Percentiles rank a stretch among this genome's conserved stretches.
These are phyloP conservation scores for Caenorhabditis inopinata DNA, from an alignment of 1,140 invertebrate genomes.

Conservation along the genomic window DNA sequence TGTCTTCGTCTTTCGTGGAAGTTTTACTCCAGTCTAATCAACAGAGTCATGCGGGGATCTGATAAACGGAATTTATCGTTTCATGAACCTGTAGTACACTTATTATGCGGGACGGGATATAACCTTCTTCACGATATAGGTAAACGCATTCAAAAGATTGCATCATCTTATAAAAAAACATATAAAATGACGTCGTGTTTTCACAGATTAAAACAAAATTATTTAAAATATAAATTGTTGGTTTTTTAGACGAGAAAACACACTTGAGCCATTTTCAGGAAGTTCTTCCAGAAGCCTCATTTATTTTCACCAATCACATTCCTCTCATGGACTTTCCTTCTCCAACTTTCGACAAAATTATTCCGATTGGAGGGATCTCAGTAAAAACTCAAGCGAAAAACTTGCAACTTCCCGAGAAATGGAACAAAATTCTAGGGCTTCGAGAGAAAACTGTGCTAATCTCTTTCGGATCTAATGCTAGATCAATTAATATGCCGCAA, in stretches of 20 bases:
- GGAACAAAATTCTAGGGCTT: conserved; percentile 36
- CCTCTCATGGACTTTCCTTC: conserved; percentile 34
- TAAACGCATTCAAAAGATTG: too few species aligned
- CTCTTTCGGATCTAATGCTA: conserved; percentile 49
- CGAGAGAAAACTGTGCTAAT: conserved; percentile 44
- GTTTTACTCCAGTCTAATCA: too few species aligned
- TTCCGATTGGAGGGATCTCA: conserved; percentile 34
- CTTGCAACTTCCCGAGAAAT: conserved; percentile 31
- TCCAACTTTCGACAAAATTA: conserved; percentile 25
- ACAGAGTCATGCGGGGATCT: too few species aligned
- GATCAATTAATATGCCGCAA: conserved; percentile 42
- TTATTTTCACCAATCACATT: conserved; percentile 5
- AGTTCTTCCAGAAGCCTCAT: not conserved
- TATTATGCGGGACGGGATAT: too few species aligned
- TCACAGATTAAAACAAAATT: not conserved
- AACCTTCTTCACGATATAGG: too few species aligned
- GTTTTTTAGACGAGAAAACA: too few species aligned
- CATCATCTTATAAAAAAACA: too few species aligned
- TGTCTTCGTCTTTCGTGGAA: too few species aligned
- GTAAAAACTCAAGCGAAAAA: conserved; percentile 5
- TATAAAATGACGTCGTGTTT: too few species aligned
- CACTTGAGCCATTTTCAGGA: not conserved
- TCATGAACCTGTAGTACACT: too few species aligned
- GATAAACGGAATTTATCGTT: too few species aligned
- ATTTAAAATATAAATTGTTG: not conserved